A percentile compares a stretch with the other conserved stretches of the same genome.
These are phyloP conservation scores for Pterostichus madidus DNA, from an alignment of 2,888 invertebrate genomes.

Conservation along the genomic window DNA sequence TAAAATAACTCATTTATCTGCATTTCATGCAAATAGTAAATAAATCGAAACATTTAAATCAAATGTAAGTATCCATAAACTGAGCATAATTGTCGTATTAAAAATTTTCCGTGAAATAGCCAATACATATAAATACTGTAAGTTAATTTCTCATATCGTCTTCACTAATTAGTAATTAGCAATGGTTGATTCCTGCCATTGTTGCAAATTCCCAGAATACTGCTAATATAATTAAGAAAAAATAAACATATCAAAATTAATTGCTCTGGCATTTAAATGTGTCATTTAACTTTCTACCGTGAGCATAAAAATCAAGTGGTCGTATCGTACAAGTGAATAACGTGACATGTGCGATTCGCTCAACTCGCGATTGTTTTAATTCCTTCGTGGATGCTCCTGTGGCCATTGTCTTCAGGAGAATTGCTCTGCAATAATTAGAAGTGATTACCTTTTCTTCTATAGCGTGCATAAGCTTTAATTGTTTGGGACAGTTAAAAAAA, in stretches of 20 bases:
- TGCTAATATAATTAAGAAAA: slow-evolving; percentile 51
- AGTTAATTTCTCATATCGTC: slow-evolving; percentile 23
- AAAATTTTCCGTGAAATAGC: too few species aligned
- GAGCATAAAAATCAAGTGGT: slow-evolving; percentile 46
- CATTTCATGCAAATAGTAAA: too few species aligned
- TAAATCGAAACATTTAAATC: too few species aligned
- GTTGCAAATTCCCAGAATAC: slow-evolving; percentile 19
- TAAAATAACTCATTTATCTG: too few species aligned
- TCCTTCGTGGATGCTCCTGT: slow-evolving; percentile 42
- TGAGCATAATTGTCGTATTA: too few species aligned
- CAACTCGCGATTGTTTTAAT: slow-evolving; percentile 42
- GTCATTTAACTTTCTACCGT: slow-evolving; percentile 55
- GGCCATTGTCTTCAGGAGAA: slow-evolving; percentile 39
- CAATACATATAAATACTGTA: too few species aligned
- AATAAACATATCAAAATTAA: slow-evolving; percentile 55
- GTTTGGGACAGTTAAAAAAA: slow-evolving; percentile 34
- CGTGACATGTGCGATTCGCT: slow-evolving; percentile 26
- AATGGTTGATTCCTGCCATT: background rate
- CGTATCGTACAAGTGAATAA: slow-evolving; percentile 46
- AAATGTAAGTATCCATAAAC: too few species aligned
- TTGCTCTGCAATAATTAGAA: slow-evolving; percentile 52
- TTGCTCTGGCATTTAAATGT: slow-evolving; percentile 40
- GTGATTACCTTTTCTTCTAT: slow-evolving; percentile 34
- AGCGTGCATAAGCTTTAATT: slow-evolving; percentile 50
- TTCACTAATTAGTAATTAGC: slow-evolving; percentile 10